Evolutionary conservation across 2,797 vertebrate genomes (phyloP).

Genomic region (Graptemys geographica): DNA sequence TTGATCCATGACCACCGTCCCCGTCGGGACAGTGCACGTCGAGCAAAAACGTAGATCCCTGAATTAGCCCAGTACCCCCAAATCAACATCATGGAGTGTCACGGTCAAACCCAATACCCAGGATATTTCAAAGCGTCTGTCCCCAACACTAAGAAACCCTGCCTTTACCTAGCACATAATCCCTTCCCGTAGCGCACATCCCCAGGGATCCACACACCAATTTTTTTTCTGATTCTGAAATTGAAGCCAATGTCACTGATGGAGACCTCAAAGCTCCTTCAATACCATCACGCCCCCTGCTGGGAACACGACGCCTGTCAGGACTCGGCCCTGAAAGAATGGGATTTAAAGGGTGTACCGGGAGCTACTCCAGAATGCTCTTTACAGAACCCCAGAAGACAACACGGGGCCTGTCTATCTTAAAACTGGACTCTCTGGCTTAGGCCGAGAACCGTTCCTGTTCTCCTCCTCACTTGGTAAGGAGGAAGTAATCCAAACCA

Average conservation of each 20-base stretch:
- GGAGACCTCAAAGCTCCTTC: too few relatives aligned
- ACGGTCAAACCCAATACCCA: background rate
- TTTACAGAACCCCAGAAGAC: too few relatives aligned
- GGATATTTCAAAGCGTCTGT: background rate
- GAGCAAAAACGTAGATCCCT: too few relatives aligned
- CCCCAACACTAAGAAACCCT: background rate
- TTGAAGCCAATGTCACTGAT: too few relatives aligned
- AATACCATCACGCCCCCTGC: too few relatives aligned
- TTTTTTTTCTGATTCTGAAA: too few relatives aligned
- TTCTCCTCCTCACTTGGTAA: background rate
- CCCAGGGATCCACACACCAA: background rate
- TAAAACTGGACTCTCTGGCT: background rate
- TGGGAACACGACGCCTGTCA: too few relatives aligned
- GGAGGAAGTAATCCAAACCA: background rate
- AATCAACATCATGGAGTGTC: background rate
- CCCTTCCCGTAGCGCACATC: background rate
- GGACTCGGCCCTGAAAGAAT: too few relatives aligned
- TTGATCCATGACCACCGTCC: background rate
- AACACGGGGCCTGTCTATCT: too few relatives aligned
- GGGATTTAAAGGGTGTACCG: too few relatives aligned
- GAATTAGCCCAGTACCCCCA: too few relatives aligned
- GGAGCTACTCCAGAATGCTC: too few relatives aligned
- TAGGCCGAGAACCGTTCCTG: background rate
- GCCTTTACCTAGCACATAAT: background rate
- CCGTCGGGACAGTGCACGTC: background rate